phyloP scores from a whole-genome alignment of 1,140 invertebrate genomes.

The Homalodisca vitripennis region DNA sequence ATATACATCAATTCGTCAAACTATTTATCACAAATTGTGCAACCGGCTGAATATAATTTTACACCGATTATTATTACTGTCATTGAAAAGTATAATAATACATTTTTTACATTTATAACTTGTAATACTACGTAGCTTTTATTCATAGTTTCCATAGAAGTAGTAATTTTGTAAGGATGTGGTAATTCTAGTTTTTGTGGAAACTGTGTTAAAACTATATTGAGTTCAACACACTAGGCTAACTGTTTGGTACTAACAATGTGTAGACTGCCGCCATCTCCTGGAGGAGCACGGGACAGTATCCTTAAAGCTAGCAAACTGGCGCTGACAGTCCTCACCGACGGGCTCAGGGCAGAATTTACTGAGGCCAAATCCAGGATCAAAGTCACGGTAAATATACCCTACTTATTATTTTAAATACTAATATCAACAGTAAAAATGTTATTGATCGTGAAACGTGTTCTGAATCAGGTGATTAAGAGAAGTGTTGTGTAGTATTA shows the following conservation, averaged over 20 bases:
- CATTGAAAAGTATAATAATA: too few species aligned
- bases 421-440: not conserved
- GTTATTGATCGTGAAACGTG: not conserved
- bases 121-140: too few species aligned
- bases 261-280: not conserved
- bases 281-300: not conserved
- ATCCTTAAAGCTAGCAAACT: conserved; percentile 53
- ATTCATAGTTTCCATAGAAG: too few species aligned
- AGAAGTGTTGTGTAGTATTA: not conserved
- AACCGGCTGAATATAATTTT: too few species aligned
- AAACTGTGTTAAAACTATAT: too few species aligned
- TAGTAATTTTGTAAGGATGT: too few species aligned
- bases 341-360: conserved; percentile 60
- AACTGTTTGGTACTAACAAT: conserved; percentile 39
- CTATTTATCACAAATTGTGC: too few species aligned
- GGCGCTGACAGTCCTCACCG: conserved; percentile 57
- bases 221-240: not conserved
- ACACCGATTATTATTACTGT: too few species aligned
- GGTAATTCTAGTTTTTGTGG: too few species aligned
- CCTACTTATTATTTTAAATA: not conserved
- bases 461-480: not conserved
- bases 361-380: conserved; percentile 54
- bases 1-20: too few species aligned
- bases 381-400: conserved; percentile 53
- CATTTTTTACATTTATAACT: too few species aligned